A percentile compares a stretch with the other conserved stretches of the same genome.
Conservation (phyloP, 2,797 vertebrate species). For the Danio aesculapii region DNA sequence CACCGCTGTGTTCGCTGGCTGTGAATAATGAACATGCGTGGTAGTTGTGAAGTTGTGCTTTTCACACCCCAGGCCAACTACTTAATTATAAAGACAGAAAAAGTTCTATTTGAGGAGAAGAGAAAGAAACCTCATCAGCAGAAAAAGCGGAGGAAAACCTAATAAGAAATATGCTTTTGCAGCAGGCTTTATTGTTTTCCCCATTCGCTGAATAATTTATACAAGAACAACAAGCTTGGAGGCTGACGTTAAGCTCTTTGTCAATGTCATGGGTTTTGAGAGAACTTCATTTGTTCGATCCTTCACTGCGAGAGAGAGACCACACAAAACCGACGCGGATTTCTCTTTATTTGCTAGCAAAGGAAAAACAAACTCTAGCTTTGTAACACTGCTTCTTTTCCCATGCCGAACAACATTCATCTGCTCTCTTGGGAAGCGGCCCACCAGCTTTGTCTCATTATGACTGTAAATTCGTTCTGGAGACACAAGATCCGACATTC, state of each 20-base stretch:
- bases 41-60: slow-evolving; percentile 6
- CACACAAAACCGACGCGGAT: slow-evolving; percentile 12
- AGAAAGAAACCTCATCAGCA: slow-evolving; percentile 49
- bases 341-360: slow-evolving; percentile 36
- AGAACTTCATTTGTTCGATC: slow-evolving; percentile 7
- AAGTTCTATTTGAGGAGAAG: neutral
- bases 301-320: neutral
- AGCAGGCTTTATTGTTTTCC: slow-evolving; percentile 36
- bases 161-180: slow-evolving; percentile 56
- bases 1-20: slow-evolving; percentile 25
- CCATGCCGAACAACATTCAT: slow-evolving; percentile 50
- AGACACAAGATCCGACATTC: slow-evolving; percentile 22
- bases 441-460: slow-evolving; percentile 57
- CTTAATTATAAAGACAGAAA: slow-evolving; percentile 43
- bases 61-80: slow-evolving; percentile 6
- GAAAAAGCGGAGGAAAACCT: slow-evolving; percentile 35
- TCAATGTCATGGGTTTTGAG: neutral
- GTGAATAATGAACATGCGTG: slow-evolving; percentile 38
- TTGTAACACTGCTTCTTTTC: slow-evolving; percentile 13
- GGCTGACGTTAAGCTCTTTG: slow-evolving; percentile 12
- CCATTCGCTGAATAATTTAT: slow-evolving; percentile 58
- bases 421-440: slow-evolving; percentile 12
- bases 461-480: slow-evolving; percentile 9
- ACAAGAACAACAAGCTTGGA: neutral
- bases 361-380: slow-evolving; percentile 19